phyloP scores from a whole-genome alignment of 2,797 vertebrate species.

The Rhadinocentrus ornatus region DNA sequence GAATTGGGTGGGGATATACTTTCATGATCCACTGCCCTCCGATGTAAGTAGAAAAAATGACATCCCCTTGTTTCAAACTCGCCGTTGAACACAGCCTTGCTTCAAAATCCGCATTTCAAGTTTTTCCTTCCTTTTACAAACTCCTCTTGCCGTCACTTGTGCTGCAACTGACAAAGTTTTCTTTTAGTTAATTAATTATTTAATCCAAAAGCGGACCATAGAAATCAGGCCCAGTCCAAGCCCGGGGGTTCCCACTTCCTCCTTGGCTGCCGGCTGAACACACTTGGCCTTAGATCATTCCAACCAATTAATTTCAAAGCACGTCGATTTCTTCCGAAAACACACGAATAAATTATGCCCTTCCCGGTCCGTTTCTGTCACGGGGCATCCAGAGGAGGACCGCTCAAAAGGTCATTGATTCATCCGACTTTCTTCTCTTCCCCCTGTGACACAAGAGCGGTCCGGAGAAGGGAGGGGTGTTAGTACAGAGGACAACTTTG shows the following conservation, averaged over 20 bases:
- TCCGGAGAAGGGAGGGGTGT: conserved; percentile 84
- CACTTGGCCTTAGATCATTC: conserved; percentile 62
- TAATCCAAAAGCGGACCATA: conserved; percentile 13
- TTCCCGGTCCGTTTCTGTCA: conserved; percentile 44
- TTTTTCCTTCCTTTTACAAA: background rate
- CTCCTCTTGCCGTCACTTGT: conserved; percentile 17
- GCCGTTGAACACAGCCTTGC: conserved; percentile 22
- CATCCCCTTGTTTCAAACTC: conserved; percentile 52
- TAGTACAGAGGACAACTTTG: conserved; percentile 83
- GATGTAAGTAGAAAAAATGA: conserved; percentile 48
- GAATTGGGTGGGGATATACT: conserved; percentile 61
- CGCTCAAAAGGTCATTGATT: conserved; percentile 84
- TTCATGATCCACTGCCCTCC: conserved; percentile 65
- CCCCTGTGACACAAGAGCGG: conserved; percentile 83
- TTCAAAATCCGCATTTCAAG: conserved; percentile 53
- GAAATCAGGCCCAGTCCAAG: conserved; percentile 76
- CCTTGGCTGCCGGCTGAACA: conserved; percentile 75
- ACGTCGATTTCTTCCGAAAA: conserved; percentile 25
- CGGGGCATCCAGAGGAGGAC: conserved; percentile 63
- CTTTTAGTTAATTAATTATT: conserved; percentile 2
- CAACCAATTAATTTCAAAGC: conserved; percentile 56
- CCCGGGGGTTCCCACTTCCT: conserved; percentile 82
- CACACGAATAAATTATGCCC: conserved; percentile 7
- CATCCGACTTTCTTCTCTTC: conserved; percentile 81
- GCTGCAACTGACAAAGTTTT: conserved; percentile 6